A percentile compares a stretch with the other conserved stretches of the same genome.
Conservation (phyloP, 2,797 vertebrate genomes). For the Acipenser ruthenus region DNA sequence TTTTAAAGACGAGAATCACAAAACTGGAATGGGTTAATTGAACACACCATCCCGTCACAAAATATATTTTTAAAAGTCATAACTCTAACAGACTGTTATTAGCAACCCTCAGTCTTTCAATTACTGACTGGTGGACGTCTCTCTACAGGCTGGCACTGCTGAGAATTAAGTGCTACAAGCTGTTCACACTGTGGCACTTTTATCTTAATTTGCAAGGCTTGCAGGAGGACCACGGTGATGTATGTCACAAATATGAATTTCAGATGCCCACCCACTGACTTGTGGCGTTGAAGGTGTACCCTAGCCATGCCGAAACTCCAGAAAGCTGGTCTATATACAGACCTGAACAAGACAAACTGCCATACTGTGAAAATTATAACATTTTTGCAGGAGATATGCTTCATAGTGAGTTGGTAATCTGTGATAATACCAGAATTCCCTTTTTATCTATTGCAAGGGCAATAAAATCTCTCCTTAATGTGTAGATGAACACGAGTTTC, state of each 20-base stretch:
- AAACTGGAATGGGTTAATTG: no score
- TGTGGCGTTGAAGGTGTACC: background rate
- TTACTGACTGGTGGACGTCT: conserved; percentile 35
- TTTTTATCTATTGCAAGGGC: no score
- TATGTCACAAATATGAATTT: conserved; percentile 23
- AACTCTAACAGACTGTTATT: conserved; percentile 21
- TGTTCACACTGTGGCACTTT: conserved; percentile 42
- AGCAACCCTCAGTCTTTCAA: conserved; percentile 47
- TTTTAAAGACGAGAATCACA: no score
- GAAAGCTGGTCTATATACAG: background rate
- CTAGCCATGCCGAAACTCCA: background rate
- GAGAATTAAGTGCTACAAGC: conserved; percentile 43
- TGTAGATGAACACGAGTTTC: no score
- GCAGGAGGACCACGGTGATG: conserved; percentile 31
- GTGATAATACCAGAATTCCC: no score
- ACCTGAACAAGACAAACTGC: no score
- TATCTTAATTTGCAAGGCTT: conserved; percentile 42
- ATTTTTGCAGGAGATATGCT: no score
- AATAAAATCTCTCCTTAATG: no score
- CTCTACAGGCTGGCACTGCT: conserved; percentile 33
- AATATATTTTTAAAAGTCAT: no score
- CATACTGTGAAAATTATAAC: no score
- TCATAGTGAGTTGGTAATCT: no score
- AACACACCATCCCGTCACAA: no score
- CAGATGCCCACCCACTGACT: conserved; percentile 3